A percentile compares a stretch with the other conserved stretches of the same genome.
Conservation (phyloP, 2,888 invertebrate species). For the Embidobia sp. region DNA sequence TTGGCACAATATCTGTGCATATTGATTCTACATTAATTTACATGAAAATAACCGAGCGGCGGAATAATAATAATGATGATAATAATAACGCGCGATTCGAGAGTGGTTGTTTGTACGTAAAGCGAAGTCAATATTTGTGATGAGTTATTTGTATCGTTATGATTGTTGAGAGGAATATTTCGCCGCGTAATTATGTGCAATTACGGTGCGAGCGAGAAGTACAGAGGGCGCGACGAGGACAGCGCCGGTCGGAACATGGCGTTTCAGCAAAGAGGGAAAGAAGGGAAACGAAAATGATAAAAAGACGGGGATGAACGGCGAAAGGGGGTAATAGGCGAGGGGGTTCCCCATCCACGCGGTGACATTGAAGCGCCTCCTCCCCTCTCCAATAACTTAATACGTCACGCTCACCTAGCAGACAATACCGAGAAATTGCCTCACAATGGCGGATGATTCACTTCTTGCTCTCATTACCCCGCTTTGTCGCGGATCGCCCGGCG, state of each 20-base stretch:
- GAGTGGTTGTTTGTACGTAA: constrained; percentile 40
- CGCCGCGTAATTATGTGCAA: constrained; percentile 60
- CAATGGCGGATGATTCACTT: constrained; percentile 81
- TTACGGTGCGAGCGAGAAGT: constrained; percentile 41
- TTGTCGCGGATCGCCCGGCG: constrained; percentile 77
- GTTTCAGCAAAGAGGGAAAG: constrained; percentile 50
- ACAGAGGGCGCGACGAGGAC: constrained; percentile 2
- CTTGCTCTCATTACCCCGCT: constrained; percentile 81
- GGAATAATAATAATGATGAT: constrained; percentile 40
- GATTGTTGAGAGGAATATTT: constrained; percentile 59
- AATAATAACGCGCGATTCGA: constrained; percentile 36
- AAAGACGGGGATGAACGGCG: constrained; percentile 46
- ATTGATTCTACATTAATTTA: constrained; percentile 58
- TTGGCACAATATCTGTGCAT: constrained; percentile 20
- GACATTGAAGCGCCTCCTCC: background rate
- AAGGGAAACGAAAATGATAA: constrained; percentile 47
- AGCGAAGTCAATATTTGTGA: constrained; percentile 54
- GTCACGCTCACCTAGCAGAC: constrained; percentile 79
- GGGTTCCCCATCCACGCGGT: constrained; percentile 1
- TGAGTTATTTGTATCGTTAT: constrained; percentile 60
- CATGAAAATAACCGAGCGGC: constrained; percentile 46
- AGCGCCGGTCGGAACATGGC: constrained; percentile 16
- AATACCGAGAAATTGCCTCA: constrained; percentile 80
- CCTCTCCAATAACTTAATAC: constrained; percentile 79
- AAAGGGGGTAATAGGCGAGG: constrained; percentile 15